Conservation (phyloP, 2,113 vertebrate species). For the Caloenas nicobarica region DNA sequence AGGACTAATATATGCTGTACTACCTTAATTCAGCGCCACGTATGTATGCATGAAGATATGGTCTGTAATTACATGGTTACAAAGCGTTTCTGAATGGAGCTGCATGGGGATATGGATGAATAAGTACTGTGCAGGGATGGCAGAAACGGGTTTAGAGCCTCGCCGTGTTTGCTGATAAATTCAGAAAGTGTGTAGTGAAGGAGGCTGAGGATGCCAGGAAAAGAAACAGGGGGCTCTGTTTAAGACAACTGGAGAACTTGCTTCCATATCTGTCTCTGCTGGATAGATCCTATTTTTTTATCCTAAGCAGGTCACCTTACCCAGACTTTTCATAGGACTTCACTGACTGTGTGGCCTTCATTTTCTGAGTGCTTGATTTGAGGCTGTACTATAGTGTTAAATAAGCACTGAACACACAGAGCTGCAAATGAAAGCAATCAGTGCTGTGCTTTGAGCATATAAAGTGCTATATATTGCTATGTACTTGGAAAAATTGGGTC, state of each 20-base stretch:
- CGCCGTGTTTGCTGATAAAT: background rate
- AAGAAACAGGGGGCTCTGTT: background rate
- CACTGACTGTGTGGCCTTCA: conserved; percentile 52
- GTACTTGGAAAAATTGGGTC: conserved; percentile 58
- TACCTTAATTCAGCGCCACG: background rate
- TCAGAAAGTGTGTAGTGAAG: background rate
- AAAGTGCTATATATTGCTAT: conserved; percentile 56
- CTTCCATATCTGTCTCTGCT: background rate
- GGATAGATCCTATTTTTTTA: background rate
- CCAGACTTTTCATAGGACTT: conserved; percentile 46
- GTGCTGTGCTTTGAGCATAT: conserved; percentile 52
- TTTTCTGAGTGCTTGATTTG: conserved; percentile 62
- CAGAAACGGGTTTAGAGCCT: background rate
- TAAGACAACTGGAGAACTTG: conserved; percentile 4
- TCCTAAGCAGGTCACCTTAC: conserved; percentile 30
- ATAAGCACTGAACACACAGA: conserved; percentile 64
- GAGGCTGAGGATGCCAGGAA: background rate
- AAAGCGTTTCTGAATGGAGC: background rate
- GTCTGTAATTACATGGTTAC: background rate
- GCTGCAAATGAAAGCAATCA: conserved; percentile 68
- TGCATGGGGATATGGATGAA: background rate
- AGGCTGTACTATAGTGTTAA: conserved; percentile 29
- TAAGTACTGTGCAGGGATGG: background rate
- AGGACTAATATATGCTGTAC: background rate
- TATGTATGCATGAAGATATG: background rate